Conservation (phyloP, 2,113 vertebrate species). For the Serilophus lunatus region DNA sequence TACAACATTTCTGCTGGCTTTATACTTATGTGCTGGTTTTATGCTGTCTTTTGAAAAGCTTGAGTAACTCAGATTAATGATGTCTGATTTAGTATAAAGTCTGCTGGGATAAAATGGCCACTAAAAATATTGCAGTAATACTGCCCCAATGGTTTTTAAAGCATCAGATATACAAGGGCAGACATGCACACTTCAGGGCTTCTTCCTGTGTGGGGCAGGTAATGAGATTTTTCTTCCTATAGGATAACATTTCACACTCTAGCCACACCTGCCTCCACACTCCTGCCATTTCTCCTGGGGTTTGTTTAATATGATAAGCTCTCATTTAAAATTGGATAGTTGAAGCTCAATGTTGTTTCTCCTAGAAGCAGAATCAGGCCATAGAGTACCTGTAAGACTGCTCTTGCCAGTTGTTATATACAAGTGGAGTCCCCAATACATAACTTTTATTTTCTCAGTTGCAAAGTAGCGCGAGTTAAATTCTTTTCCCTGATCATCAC, state of each 20-base stretch:
- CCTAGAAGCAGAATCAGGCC: not conserved
- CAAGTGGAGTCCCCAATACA: not conserved
- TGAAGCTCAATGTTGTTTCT: not conserved
- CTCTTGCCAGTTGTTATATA: not conserved
- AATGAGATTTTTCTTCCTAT: constrained; percentile 8
- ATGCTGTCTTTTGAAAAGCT: not conserved
- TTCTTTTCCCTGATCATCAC: not conserved
- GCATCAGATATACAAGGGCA: not conserved
- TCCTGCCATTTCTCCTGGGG: not conserved
- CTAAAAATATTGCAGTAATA: not conserved
- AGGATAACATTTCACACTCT: not conserved
- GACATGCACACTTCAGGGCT: not conserved
- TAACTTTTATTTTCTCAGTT: constrained; percentile 15
- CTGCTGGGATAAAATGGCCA: not conserved
- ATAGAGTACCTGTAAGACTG: not conserved
- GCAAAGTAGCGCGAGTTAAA: constrained; percentile 41
- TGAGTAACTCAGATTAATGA: not conserved
- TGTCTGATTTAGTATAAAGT: not conserved
- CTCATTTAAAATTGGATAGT: not conserved
- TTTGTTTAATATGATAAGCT: not conserved
- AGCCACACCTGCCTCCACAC: not conserved
- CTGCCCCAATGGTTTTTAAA: not conserved
- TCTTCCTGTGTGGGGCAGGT: not conserved
- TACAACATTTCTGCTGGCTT: not conserved
- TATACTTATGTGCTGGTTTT: not conserved